Conservation (phyloP, 2,888 invertebrate genomes). For the Trypoxylon attenuatum region DNA sequence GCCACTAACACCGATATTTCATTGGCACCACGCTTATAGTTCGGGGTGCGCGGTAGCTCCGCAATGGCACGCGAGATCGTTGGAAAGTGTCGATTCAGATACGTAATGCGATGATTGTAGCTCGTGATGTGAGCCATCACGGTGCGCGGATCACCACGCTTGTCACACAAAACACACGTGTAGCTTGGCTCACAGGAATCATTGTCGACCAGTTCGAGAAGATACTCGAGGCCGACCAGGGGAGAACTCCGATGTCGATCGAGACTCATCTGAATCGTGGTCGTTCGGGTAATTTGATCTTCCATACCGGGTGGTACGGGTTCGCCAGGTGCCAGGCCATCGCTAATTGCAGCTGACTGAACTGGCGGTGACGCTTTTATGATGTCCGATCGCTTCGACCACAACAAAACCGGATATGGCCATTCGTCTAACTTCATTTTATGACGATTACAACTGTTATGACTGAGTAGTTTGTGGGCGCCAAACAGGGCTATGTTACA, state of each 20-base stretch:
- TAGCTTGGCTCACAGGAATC: slow-evolving; percentile 83
- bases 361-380: slow-evolving; percentile 54
- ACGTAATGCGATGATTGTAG: slow-evolving; percentile 84
- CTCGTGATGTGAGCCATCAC: slow-evolving; percentile 87
- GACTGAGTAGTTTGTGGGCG: slow-evolving; percentile 70
- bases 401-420: slow-evolving; percentile 71
- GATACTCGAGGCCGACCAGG: slow-evolving; percentile 85
- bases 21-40: slow-evolving; percentile 74
- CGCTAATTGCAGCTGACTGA: slow-evolving; percentile 50
- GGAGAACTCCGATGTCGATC: slow-evolving; percentile 77
- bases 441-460: slow-evolving; percentile 72
- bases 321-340: slow-evolving; percentile 78
- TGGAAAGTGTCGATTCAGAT: slow-evolving; percentile 81
- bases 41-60: slow-evolving; percentile 79
- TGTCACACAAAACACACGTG: slow-evolving; percentile 86
- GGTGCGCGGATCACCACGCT: slow-evolving; percentile 86
- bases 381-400: slow-evolving; percentile 69
- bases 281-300: slow-evolving; percentile 76
- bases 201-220: slow-evolving; percentile 83
- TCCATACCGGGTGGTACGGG: slow-evolving; percentile 84
- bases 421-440: slow-evolving; percentile 72
- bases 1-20: slow-evolving; percentile 76
- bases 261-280: slow-evolving; percentile 76
- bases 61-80: slow-evolving; percentile 78
- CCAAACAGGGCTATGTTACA: slow-evolving; percentile 72